Conservation (phyloP, 1,140 invertebrate genomes). For the Sycobia sp. region DNA sequence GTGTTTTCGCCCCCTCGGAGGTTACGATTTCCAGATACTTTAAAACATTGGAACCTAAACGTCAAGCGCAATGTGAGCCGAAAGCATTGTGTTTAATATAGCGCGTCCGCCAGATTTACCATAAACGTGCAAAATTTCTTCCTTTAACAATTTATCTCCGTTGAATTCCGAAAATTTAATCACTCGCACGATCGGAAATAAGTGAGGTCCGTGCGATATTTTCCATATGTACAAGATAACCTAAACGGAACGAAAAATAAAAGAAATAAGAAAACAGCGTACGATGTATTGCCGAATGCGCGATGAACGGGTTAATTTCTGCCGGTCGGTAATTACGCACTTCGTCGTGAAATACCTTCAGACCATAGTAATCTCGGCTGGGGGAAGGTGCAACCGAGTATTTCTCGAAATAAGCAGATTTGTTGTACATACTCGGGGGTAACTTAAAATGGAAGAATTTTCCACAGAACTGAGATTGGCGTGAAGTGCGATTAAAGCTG, state of each 20-base stretch:
- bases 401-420: conserved; percentile 47
- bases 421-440: conserved; percentile 38
- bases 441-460: background rate
- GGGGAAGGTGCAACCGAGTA: conserved; percentile 58
- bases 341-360: conserved; percentile 44
- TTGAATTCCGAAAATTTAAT: conserved; percentile 45
- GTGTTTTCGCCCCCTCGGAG: conserved; percentile 24
- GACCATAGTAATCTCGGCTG: conserved; percentile 59
- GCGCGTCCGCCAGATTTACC: conserved; percentile 40
- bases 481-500: conserved; percentile 10
- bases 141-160: conserved; percentile 46
- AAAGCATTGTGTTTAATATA: no score
- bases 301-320: no score
- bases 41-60: conserved; percentile 40
- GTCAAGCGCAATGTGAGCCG: no score
- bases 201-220: conserved; percentile 57
- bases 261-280: no score
- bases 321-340: conserved; percentile 24
- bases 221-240: conserved; percentile 57
- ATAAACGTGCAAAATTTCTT: conserved; percentile 51
- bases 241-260: conserved; percentile 40
- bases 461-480: background rate
- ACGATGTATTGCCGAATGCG: background rate
- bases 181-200: conserved; percentile 43
- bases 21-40: conserved; percentile 39